Base-by-base conservation (phyloP, 1,140 invertebrate genomes). In the Holotrichia oblita region DNA sequence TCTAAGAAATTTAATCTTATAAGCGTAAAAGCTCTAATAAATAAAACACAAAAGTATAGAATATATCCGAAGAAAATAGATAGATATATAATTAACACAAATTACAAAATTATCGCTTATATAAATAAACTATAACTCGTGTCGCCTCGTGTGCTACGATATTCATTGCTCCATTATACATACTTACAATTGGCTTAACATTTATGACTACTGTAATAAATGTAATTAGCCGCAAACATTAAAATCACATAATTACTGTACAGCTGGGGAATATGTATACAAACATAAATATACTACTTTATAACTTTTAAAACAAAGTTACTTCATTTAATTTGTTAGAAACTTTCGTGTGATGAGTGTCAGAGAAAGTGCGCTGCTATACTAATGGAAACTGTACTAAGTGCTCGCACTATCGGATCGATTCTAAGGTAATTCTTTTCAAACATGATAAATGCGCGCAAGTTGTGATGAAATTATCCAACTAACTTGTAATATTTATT, bases 61-160 rank as follows among this genome's bases (percentile, higher is more conserved):
- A 34, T 1, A 34, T 4, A 34, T 34, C 27, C 27, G 3, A n/a
- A 17, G 9, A 55, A 55, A 55, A 55, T 55, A 55, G n/a, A 55
- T 7, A 44, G n/a, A n/a, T n/a, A n/a, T n/a, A n/a, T n/a, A 44
- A n/a, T 55, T 55, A 55, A 55, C 14, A 55, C 48, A 55, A 55
- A 55, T 55, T 55, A 17, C 17, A 55, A n/a, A 55, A 55, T 55
- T 17, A 55, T 55, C 17, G n/a, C 17, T 55, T 55, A 17, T 17
- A n/a, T 17, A 55, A 55, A 55, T 17, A 55, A 55, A 55, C 14
- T 55, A 6, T 17, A 55, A n/a, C 12, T 2, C 2, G 6, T n/a
- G 48, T 17, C 12, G 48, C 48, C 17, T n/a, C 14, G 6, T 55
- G n/a, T 55, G 14, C 48, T 55, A 17, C 27, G 14, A 6, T 17